phyloP scores from a whole-genome alignment of 37 sponge, comb jelly and placozoan species.

The Ephydatia muelleri region DNA sequence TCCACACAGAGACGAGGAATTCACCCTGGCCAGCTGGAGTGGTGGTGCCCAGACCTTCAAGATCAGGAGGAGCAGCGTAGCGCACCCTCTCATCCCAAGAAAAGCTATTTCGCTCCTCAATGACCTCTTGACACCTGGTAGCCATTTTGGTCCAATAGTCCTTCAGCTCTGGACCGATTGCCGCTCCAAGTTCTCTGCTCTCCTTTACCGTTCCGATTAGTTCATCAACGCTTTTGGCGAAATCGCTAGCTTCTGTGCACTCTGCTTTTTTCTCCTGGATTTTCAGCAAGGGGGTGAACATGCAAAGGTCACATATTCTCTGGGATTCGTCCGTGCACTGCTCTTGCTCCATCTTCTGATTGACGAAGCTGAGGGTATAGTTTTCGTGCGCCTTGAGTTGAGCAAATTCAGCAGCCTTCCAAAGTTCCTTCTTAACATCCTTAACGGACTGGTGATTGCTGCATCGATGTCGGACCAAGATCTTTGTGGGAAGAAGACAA shows the following conservation, averaged over 20 bases:
- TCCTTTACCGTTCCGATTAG: constrained; percentile 52
- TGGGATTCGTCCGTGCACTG: constrained; percentile 77
- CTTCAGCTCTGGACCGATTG: constrained; percentile 44
- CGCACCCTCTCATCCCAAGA: constrained; percentile 59
- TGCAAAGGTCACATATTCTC: constrained; percentile 54
- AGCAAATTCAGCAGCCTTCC: constrained; percentile 66
- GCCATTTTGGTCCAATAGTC: constrained; percentile 70
- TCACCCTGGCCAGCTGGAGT: too few species aligned
- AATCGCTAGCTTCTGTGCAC: constrained; percentile 44
- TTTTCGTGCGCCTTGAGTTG: constrained; percentile 46
- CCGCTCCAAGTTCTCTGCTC: constrained; percentile 44
- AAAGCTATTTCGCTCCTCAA: constrained; percentile 33
- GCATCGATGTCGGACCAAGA: constrained; percentile 56
- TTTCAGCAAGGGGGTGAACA: constrained; percentile 79
- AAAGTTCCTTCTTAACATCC: constrained; percentile 62
- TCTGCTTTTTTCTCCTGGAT: constrained; percentile 71
- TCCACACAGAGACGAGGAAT: too few species aligned
- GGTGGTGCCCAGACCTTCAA: constrained; percentile 13
- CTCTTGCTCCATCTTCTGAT: constrained; percentile 68
- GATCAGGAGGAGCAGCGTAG: constrained; percentile 64
- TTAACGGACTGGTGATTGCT: constrained; percentile 12
- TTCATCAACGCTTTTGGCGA: constrained; percentile 56
- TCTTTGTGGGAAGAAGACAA: constrained; percentile 75
- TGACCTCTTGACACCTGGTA: constrained; percentile 54
- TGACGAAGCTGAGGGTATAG: constrained; percentile 83